Conservation (phyloP, 2,888 invertebrate genomes). For the Apodemia mormo region DNA sequence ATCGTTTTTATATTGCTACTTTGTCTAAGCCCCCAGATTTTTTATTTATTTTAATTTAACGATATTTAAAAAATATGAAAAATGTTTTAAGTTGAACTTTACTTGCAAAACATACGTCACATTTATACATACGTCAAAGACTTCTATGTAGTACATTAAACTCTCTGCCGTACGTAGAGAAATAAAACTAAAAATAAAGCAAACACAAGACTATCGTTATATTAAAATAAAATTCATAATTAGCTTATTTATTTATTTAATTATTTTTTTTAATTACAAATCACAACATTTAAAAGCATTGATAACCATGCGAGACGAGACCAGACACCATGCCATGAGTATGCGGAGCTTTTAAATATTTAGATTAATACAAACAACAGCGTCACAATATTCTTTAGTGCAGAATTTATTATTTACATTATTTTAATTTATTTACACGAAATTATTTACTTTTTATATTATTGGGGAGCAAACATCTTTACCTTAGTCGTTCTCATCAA, state of each 20-base stretch:
- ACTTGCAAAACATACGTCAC: too few relatives aligned
- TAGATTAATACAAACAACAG: constrained; percentile 27
- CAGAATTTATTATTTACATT: constrained; percentile 35
- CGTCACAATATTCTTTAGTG: constrained; percentile 8
- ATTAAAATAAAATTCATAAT: constrained; percentile 29
- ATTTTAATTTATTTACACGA: constrained; percentile 4
- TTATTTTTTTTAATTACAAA: constrained; percentile 12
- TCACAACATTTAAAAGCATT: constrained; percentile 22
- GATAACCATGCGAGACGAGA: neutral
- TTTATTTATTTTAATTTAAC: too few relatives aligned
- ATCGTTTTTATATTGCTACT: too few relatives aligned
- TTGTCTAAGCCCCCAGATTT: too few relatives aligned
- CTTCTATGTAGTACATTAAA: too few relatives aligned
- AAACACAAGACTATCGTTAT: neutral
- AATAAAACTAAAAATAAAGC: neutral
- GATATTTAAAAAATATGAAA: too few relatives aligned
- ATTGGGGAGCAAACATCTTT: constrained; percentile 33
- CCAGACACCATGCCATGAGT: neutral
- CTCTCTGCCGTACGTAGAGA: neutral
- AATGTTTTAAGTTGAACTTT: too few relatives aligned
- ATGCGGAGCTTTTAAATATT: constrained; percentile 30
- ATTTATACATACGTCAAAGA: too few relatives aligned
- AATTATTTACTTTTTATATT: constrained; percentile 24
- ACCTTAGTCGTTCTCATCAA: constrained; percentile 98
- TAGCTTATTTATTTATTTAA: constrained; percentile 17